Evolutionary conservation across 2,113 vertebrate species (phyloP), one percentile per base, ranked within the genome.

Genomic region (Zosterops hypoxanthus): DNA sequence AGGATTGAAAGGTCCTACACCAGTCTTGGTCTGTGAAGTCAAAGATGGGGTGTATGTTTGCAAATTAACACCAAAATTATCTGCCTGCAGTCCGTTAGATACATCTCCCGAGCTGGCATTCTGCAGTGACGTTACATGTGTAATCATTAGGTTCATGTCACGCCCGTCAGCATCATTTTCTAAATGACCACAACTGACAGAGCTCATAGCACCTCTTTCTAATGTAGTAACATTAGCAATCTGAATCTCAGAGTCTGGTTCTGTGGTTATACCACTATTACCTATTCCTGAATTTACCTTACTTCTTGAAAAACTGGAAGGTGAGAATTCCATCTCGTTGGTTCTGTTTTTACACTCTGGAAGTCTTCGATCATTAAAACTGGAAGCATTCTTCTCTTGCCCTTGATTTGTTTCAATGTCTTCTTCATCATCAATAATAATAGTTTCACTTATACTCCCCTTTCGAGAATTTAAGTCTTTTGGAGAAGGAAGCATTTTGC

Each of bases 361-460:
- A 95, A 97, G 97, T 93, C 97, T 98, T 95, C 97, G 91, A 64
- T 98, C 97, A 96, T 83, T 97, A 95, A 98, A 98, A 98, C 82
- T 97, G 82, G 95, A 98, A 97, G 97, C 88, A 97, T 96, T 98
- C 96, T 98, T 98, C 92, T 98, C 99, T 86, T 98, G 98, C 52
- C 98, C 99, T 78, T 98, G 97, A 95, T 94, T 98, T 95, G 98
- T 97, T 96, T 98, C 98, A 82, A 97, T 94, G 76, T 99, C 99
- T 95, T 99, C 99, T 98, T 99, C 99, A 39, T 99, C 99, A 42
- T 99, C 99, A 88, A 99, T 99, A 97, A 99, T 98, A 92, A 99
- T 99, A 72, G 99, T 99, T 97, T 99, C 99, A 66, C 98, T 98
- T 92, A 98, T 97, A 97, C 97, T 98, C 88, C 98, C 98, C 82